phyloP scores from a whole-genome alignment of 2,113 vertebrate species.

The Onychorhynchus coronatus region DNA sequence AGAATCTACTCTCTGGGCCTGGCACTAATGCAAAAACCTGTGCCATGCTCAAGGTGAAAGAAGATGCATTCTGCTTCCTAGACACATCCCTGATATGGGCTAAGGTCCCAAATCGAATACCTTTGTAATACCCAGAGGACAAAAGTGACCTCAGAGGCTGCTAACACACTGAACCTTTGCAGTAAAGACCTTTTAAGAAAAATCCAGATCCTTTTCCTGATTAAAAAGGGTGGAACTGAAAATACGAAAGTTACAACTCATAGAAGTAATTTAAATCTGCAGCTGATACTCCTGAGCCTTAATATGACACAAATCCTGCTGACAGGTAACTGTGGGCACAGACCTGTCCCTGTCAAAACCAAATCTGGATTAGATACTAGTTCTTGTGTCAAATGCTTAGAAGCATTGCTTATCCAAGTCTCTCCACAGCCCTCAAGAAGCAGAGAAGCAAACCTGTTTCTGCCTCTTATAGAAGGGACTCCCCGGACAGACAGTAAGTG shows the following conservation, averaged over 20 bases:
- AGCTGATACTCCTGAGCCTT: background rate
- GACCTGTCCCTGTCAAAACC: background rate
- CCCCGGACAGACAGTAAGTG: background rate
- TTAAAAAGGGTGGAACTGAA: background rate
- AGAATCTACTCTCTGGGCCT: background rate
- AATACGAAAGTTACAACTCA: background rate
- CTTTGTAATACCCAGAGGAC: background rate
- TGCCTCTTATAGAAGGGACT: background rate
- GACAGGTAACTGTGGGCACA: background rate
- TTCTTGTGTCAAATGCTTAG: background rate
- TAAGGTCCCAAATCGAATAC: background rate
- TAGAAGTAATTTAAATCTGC: background rate
- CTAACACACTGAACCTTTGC: background rate
- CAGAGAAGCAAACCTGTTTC: background rate
- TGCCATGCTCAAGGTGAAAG: background rate
- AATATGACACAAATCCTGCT: background rate
- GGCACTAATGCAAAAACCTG: background rate
- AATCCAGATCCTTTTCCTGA: background rate
- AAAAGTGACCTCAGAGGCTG: background rate
- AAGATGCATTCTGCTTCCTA: background rate
- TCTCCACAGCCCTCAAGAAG: background rate
- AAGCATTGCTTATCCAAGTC: background rate
- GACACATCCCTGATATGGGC: background rate
- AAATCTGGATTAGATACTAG: background rate
- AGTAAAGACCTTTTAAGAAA: background rate